A percentile compares a stretch with the other conserved stretches of the same genome.
phyloP scores from a whole-genome alignment of 2,888 invertebrate genomes.

The Eurytoma californica region DNA sequence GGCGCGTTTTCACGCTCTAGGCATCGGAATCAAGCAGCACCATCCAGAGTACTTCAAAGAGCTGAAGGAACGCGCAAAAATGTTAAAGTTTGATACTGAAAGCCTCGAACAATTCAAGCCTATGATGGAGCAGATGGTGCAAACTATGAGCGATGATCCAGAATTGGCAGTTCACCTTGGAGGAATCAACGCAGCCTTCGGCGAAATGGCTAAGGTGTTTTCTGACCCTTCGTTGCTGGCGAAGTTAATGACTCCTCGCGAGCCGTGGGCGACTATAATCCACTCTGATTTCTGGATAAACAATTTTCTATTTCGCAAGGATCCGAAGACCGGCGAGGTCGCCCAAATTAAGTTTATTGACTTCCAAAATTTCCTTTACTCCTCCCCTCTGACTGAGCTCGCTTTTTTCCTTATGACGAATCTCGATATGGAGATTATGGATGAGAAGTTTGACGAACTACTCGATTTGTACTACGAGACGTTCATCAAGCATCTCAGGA shows the following conservation, averaged over 20 bases:
- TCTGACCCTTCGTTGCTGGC: slow-evolving; percentile 18
- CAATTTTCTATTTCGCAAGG: slow-evolving; percentile 63
- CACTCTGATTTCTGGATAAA: slow-evolving; percentile 79
- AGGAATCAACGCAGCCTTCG: slow-evolving; percentile 38
- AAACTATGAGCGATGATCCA: slow-evolving; percentile 62
- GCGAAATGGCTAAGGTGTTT: not conserved
- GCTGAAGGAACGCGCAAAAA: slow-evolving; percentile 54
- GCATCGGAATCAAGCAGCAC: slow-evolving; percentile 76
- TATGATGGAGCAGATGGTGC: slow-evolving; percentile 50
- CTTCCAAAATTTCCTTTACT: slow-evolving; percentile 78
- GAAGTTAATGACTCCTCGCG: slow-evolving; percentile 57
- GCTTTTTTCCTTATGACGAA: slow-evolving; percentile 78
- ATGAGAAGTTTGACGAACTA: slow-evolving; percentile 76
- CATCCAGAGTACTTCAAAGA: slow-evolving; percentile 67
- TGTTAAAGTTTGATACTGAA: slow-evolving; percentile 59
- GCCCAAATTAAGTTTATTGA: slow-evolving; percentile 78
- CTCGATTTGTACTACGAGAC: slow-evolving; percentile 76
- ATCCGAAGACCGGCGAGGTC: slow-evolving; percentile 60
- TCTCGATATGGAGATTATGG: slow-evolving; percentile 73
- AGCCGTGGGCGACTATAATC: slow-evolving; percentile 78
- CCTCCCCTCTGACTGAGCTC: slow-evolving; percentile 77
- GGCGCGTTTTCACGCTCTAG: slow-evolving; percentile 79
- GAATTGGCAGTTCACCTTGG: slow-evolving; percentile 58
- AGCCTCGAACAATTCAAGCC: slow-evolving; percentile 63
- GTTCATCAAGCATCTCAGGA: slow-evolving; percentile 74